Base-by-base conservation (phyloP, 2,113 vertebrate genomes). In the Orycteropus afer region DNA sequence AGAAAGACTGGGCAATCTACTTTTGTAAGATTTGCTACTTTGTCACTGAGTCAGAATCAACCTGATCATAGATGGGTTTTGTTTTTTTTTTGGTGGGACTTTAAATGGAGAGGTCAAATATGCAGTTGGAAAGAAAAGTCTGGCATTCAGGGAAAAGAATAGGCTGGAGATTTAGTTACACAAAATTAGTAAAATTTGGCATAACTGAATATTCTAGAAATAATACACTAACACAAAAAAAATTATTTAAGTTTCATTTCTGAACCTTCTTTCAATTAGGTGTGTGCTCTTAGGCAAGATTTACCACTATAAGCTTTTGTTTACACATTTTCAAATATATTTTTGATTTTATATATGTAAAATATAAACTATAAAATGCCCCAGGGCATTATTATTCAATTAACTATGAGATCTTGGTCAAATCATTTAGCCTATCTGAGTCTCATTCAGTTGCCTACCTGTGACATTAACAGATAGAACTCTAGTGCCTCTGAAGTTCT, bases 171-270 rank as follows among this genome's bases (percentile, higher is more conserved):
- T 74, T 67, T 32, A 71, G 40, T 63, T 42, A 59, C 4, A 79
- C 27, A 15, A 95, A 79, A 74, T 74, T 67, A 89, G 83, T 89
- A 27, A 57, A 86, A 1, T 93, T 91, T 89, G 27, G 13, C 47
- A 45, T 37, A 86, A 84, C 3, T 20, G 40, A 69, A 71, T 5
- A 81, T 18, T 82, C 37, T 69, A 47, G 37, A 69, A 76, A 18
- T 55, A 74, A 79, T 79, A 1, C 32, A n/a, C 9, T 51, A 53
- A 79, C 47, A 42, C 63, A 79, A 55, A 29, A 29, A 89, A 42
- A 88, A 37, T 12, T 77, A 65, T 67, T 93, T 76, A 65, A n/a
- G 7, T 88, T 74, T 49, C n/a, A 79, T 37, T 9, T 34, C 32
- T 9, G 71, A 9, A 37, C 79, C n/a, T 27, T 47, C 25, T 42